Percentiles rank a stretch among this genome's conserved stretches.
Evolutionary conservation across 2,113 vertebrate genomes (phyloP).

Genomic region (Rhodinocichla rosea): DNA sequence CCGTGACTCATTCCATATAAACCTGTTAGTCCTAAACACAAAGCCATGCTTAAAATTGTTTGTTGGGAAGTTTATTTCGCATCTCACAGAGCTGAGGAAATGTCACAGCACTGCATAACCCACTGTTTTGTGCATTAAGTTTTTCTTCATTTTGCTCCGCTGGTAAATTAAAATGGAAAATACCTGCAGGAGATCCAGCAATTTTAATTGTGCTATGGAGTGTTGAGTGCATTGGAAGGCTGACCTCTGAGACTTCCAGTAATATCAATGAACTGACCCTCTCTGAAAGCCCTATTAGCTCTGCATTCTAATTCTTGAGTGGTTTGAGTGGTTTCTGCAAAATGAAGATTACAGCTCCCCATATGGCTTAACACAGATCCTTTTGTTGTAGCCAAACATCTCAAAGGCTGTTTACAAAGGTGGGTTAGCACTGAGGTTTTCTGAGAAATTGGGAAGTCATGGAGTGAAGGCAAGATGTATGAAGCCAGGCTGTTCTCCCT

Average conservation of each 20-base stretch:
- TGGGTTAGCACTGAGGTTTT: not conserved
- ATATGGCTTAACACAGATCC: not conserved
- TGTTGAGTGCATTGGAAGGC: not conserved
- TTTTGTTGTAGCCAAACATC: not conserved
- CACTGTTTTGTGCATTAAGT: not conserved
- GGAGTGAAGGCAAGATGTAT: not conserved
- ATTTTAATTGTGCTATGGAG: not conserved
- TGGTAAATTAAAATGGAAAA: not conserved
- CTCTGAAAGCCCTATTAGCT: not conserved
- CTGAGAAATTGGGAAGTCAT: not conserved
- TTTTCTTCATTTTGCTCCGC: not conserved
- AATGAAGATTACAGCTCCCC: constrained; percentile 11
- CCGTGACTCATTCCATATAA: not conserved
- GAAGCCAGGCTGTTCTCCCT: not conserved
- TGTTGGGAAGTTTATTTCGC: not conserved
- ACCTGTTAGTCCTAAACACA: not conserved
- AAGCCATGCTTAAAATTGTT: not conserved
- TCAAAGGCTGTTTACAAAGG: not conserved
- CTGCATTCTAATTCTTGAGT: not conserved
- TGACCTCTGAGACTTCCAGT: not conserved
- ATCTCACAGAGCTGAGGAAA: not conserved
- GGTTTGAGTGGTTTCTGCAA: not conserved
- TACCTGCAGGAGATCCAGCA: not conserved
- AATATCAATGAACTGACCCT: not conserved
- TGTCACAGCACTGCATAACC: not conserved